phyloP scores from a whole-genome alignment of 1,140 invertebrate species.

The Psilanteris sp. region DNA sequence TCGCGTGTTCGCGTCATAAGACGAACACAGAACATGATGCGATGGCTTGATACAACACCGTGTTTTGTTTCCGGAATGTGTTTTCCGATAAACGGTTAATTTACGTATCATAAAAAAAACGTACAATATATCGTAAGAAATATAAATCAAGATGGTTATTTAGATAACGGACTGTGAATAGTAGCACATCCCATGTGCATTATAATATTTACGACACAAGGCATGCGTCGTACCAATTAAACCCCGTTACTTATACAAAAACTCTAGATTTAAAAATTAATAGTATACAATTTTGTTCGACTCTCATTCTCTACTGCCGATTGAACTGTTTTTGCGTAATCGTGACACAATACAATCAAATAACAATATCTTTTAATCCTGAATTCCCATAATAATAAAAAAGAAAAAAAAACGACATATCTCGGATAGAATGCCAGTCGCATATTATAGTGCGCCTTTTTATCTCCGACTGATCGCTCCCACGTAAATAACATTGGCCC shows the following conservation, averaged over 20 bases:
- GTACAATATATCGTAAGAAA: slow-evolving; percentile 18
- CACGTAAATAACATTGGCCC: slow-evolving; percentile 5
- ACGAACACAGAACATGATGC: too few relatives aligned
- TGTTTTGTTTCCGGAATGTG: slow-evolving; percentile 4
- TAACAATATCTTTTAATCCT: too few relatives aligned
- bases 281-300: slow-evolving; percentile 23
- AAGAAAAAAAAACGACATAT: too few relatives aligned
- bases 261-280: slow-evolving; percentile 39
- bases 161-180: slow-evolving; percentile 38
- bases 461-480: slow-evolving; percentile 3
- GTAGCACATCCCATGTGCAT: slow-evolving; percentile 33
- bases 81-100: slow-evolving; percentile 10
- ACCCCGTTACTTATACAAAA: slow-evolving; percentile 48
- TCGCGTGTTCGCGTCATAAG: neutral
- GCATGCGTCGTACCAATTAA: slow-evolving; percentile 36
- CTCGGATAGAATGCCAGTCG: too few relatives aligned
- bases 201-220: slow-evolving; percentile 36
- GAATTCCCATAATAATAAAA: too few relatives aligned
- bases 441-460: too few relatives aligned
- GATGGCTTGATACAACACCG: too few relatives aligned
- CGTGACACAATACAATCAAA: too few relatives aligned
- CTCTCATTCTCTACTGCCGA: slow-evolving; percentile 6
- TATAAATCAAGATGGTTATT: slow-evolving; percentile 47
- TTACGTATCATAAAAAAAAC: slow-evolving; percentile 20
- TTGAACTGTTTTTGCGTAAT: too few relatives aligned